Conservation (phyloP, 2,113 vertebrate species). For the Centropristis striata region DNA sequence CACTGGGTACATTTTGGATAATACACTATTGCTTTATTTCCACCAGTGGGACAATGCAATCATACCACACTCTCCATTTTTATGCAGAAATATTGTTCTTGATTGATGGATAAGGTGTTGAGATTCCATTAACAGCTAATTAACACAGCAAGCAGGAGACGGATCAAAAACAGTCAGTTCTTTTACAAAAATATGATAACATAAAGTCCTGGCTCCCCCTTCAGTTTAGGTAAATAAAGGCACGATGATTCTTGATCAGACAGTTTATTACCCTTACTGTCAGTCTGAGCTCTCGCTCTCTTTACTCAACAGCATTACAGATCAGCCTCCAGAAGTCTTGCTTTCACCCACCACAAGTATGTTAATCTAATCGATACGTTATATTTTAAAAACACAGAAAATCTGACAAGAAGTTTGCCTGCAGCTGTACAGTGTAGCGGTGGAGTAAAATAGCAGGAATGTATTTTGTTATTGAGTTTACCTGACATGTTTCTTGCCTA, state of each 20-base stretch:
- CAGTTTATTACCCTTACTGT: conserved; percentile 76
- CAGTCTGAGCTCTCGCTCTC: conserved; percentile 31
- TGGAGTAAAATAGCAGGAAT: conserved; percentile 12
- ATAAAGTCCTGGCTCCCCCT: not conserved
- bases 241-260: conserved; percentile 71
- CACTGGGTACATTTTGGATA: not conserved
- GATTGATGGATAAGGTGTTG: not conserved
- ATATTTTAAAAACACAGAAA: conserved; percentile 41
- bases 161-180: not conserved
- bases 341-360: conserved; percentile 49
- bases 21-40: not conserved
- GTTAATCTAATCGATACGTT: conserved; percentile 70
- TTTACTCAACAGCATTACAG: conserved; percentile 44
- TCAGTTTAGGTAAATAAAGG: conserved; percentile 9
- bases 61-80: not conserved
- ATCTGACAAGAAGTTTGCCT: conserved; percentile 37
- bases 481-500: conserved; percentile 34
- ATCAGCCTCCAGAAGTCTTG: conserved; percentile 55
- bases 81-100: not conserved
- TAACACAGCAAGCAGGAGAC: not conserved
- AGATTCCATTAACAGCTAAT: not conserved
- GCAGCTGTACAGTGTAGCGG: conserved; percentile 25
- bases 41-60: not conserved
- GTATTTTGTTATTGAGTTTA: conserved; percentile 48
- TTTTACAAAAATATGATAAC: conserved; percentile 9